Evolutionary conservation across 2,113 vertebrate species (phyloP).

Genomic region (Archocentrus centrarchus): DNA sequence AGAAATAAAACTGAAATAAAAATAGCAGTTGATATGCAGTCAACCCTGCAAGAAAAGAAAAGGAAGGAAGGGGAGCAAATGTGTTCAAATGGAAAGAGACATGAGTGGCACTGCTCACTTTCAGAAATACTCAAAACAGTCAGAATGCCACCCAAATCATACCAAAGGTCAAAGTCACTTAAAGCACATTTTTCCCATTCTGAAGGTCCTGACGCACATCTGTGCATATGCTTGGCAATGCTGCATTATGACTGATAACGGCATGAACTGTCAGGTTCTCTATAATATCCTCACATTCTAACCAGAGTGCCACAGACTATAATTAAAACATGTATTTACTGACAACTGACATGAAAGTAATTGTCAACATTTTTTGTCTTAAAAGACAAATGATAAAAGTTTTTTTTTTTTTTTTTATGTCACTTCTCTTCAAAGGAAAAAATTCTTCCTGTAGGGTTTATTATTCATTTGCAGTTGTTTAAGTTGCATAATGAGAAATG

Average conservation of each 20-base stretch:
- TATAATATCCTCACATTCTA: background rate
- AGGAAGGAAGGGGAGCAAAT: background rate
- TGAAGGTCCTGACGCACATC: background rate
- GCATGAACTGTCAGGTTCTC: background rate
- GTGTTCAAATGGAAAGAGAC: background rate
- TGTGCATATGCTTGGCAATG: background rate
- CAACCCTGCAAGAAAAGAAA: no score
- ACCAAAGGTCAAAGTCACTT: background rate
- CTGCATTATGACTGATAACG: background rate
- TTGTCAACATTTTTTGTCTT: background rate
- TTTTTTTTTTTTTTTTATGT: background rate
- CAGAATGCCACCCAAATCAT: background rate
- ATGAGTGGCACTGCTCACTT: background rate
- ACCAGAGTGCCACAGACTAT: background rate
- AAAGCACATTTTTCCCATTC: background rate
- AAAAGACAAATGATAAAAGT: background rate
- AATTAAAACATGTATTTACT: background rate
- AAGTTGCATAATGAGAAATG: background rate
- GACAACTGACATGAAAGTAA: slow-evolving; percentile 6
- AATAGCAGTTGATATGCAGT: background rate
- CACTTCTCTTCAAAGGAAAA: background rate
- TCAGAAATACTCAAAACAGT: background rate
- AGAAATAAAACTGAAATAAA: background rate
- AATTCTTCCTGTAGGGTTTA: background rate
- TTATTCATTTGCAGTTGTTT: background rate